Base-by-base conservation (phyloP, 2,888 invertebrate genomes). In the Nomada goodeniana region DNA sequence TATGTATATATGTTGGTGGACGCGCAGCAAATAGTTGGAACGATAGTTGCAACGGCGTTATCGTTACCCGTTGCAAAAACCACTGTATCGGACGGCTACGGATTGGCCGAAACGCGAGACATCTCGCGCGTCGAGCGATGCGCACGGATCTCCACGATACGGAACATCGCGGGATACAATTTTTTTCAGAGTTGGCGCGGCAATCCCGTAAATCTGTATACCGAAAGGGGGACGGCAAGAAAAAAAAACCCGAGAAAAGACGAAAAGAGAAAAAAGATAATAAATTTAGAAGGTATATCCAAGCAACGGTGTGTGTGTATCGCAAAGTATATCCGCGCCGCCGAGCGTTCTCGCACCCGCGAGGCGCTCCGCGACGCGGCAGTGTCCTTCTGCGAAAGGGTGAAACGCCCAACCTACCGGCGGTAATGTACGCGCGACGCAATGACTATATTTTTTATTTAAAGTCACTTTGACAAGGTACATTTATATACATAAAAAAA, bases 401-500 rank as follows among this genome's bases (percentile, higher is more conserved):
- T 47, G 47, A 1, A 11, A 47, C 15, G 47, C 47, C 11, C 47
- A 47, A 47, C 13, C 15, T 47, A 15, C 13, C 15, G 15, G 3
- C 11, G 47, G 47, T 15, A 13, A 13, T 47, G 59, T 52, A 72
- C 59, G 47, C 73, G 71, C 92, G 93, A 93, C 93, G 93, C 93
- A 93, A 93, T 93, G 91, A 93, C 92, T 93, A 93, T 93, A 93
- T 77, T 90, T 93, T 93, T 93, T 93, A 93, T 93, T 93, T 92
- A 92, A 93, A 93, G 91, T 93, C 92, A 92, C 90, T 93, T 92
- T 92, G 47, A 93, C 89, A 89, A 93, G 91, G 91, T 93, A 93
- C 93, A 93, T 93, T 92, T 93, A 93, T 93, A 93, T 93, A 93
- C 93, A 93, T 93, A 93, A 92, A 93, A 47, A 93, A 93, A 93